phyloP scores from a whole-genome alignment of 2,113 vertebrate genomes.

The Heterotis niloticus region DNA sequence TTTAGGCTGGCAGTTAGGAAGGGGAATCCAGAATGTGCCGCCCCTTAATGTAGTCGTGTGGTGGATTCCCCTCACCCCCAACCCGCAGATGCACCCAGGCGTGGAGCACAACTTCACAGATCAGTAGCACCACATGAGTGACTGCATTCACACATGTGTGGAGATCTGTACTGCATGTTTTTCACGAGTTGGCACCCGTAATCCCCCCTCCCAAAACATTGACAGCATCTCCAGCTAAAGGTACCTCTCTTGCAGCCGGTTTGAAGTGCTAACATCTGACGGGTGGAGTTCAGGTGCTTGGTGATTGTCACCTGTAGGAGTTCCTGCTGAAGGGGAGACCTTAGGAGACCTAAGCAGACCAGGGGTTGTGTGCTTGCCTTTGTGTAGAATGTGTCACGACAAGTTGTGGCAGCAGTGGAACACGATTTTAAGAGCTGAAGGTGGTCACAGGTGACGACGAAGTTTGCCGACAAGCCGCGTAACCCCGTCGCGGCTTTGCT shows the following conservation, averaged over 20 bases:
- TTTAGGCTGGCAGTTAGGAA: background rate
- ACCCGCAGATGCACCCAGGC: constrained; percentile 10
- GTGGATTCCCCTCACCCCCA: background rate
- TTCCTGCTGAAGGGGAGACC: background rate
- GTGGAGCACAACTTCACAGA: background rate
- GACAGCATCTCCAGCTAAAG: background rate
- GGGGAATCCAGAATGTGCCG: background rate
- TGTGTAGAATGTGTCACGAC: background rate
- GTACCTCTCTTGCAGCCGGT: background rate
- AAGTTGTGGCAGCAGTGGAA: background rate
- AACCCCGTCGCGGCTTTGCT: background rate
- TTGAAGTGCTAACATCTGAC: too few species aligned
- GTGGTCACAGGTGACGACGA: background rate
- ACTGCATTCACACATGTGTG: background rate
- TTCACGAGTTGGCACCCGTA: background rate
- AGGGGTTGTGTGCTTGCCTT: background rate
- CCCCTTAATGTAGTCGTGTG: constrained; percentile 9
- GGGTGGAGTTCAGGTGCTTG: background rate
- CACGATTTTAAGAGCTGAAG: background rate
- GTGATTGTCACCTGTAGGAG: background rate
- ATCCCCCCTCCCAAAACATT: background rate
- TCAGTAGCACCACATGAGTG: background rate
- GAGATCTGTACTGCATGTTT: too few species aligned
- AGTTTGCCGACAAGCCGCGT: too few species aligned
- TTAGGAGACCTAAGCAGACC: background rate